These are phyloP conservation scores for Leptobrachium ailaonicum DNA, from an alignment of 2,113 vertebrate genomes.

Conservation along the genomic window DNA sequence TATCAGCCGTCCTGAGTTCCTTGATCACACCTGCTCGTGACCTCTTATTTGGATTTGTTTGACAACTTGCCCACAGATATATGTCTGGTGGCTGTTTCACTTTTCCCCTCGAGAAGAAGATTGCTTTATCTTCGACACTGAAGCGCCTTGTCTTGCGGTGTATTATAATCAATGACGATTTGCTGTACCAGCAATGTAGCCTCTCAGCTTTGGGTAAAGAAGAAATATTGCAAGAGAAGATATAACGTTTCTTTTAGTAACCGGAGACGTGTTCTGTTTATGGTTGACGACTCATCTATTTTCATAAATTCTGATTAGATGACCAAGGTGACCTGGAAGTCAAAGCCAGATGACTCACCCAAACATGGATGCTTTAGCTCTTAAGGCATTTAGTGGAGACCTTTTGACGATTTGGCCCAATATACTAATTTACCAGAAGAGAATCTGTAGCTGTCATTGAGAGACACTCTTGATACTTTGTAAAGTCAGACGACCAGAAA, in stretches of 20 bases:
- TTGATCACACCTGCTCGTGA: background rate
- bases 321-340: background rate
- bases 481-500: background rate
- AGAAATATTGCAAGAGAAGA: background rate
- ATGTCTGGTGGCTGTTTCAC: background rate
- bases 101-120: background rate
- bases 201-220: background rate
- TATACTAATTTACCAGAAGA: background rate
- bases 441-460: background rate
- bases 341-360: background rate
- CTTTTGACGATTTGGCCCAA: background rate
- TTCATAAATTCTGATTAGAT: background rate
- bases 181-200: background rate
- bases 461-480: background rate
- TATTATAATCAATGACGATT: background rate
- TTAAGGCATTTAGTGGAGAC: background rate
- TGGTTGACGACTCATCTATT: background rate
- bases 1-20: background rate
- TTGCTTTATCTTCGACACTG: background rate
- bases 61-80: slow-evolving; percentile 8
- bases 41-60: slow-evolving; percentile 8
- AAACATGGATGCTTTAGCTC: background rate
- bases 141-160: background rate
- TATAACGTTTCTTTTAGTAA: background rate
- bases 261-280: background rate